A percentile compares a stretch with the other conserved stretches of the same genome.
Conservation (phyloP, 2,113 vertebrate genomes). For the Odontophorus gujanensis region DNA sequence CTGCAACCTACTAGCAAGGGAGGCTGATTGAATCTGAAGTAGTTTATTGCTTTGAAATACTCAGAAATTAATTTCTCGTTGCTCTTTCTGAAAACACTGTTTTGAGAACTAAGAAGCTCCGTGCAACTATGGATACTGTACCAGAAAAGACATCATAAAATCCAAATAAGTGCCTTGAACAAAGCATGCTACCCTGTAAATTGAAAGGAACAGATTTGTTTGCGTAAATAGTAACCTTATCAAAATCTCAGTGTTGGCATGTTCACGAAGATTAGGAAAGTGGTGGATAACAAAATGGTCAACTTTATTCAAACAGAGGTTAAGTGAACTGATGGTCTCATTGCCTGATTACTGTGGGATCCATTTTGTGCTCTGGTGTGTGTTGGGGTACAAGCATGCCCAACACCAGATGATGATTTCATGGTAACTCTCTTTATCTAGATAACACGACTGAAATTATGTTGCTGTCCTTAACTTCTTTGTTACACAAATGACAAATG, state of each 20-base stretch:
- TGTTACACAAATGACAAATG: background rate
- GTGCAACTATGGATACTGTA: background rate
- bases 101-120: background rate
- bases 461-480: background rate
- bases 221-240: background rate
- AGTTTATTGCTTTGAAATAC: background rate
- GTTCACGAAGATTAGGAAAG: background rate
- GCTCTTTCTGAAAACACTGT: background rate
- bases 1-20: background rate
- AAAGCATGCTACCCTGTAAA: background rate
- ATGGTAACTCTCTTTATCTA: background rate
- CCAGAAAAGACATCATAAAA: background rate
- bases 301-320: background rate
- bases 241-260: background rate
- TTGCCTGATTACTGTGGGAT: background rate
- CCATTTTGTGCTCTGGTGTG: background rate
- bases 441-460: background rate
- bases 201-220: background rate
- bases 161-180: background rate
- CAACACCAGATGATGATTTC: background rate
- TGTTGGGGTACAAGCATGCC: accelerated
- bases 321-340: background rate
- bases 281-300: background rate
- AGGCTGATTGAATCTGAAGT: background rate
- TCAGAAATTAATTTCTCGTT: background rate